Evolutionary conservation across 2,888 invertebrate genomes (phyloP).

Genomic region (Cheilosia vulpina): DNA sequence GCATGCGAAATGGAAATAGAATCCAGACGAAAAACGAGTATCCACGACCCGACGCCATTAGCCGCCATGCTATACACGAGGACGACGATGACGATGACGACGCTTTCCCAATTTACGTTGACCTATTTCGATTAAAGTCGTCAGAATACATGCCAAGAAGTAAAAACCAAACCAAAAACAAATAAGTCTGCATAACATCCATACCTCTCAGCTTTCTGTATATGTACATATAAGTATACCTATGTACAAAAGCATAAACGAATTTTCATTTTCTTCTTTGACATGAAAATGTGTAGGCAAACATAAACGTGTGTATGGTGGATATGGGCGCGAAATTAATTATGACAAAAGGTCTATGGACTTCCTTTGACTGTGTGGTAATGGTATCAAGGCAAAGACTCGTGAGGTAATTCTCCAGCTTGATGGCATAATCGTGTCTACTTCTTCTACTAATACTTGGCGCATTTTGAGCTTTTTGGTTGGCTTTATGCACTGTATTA

Average conservation of each 20-base stretch:
- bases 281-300: slow-evolving; percentile 7
- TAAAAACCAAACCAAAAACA: slow-evolving; percentile 22
- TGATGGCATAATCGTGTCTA: slow-evolving; percentile 25
- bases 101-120: slow-evolving; percentile 60
- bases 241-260: neutral
- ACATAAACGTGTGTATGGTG: neutral
- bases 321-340: slow-evolving; percentile 54
- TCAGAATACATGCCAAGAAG: neutral
- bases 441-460: neutral
- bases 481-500: neutral
- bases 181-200: neutral
- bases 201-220: neutral
- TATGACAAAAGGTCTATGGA: slow-evolving; percentile 39
- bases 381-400: slow-evolving; percentile 16
- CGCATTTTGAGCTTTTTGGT: no score
- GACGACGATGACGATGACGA: slow-evolving; percentile 15
- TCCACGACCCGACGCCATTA: slow-evolving; percentile 16
- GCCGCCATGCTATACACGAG: neutral
- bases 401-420: slow-evolving; percentile 23
- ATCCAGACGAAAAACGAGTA: slow-evolving; percentile 22
- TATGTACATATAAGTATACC: neutral
- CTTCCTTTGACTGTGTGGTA: slow-evolving; percentile 16
- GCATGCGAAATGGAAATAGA: slow-evolving; percentile 41
- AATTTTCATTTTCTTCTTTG: slow-evolving; percentile 29
- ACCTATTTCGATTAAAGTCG: slow-evolving; percentile 54